Percentiles rank a stretch among this genome's conserved stretches.
phyloP scores from a whole-genome alignment of 2,888 invertebrate species.

The Brassicogethes aeneus region DNA sequence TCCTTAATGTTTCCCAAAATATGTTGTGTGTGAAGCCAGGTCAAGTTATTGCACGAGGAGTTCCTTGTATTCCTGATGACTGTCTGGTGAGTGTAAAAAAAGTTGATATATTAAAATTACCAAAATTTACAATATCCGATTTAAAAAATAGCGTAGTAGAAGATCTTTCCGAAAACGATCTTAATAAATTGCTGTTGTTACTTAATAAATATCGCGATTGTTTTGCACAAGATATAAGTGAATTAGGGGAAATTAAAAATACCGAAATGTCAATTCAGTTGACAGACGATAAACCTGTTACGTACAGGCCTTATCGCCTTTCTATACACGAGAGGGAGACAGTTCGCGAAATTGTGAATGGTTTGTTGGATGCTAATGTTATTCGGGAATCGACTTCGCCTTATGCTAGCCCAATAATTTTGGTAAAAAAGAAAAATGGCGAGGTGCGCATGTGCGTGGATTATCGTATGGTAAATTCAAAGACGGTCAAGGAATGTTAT shows the following conservation, averaged over 20 bases:
- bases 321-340: slow-evolving; percentile 11
- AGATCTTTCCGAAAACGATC: neutral
- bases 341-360: slow-evolving; percentile 10
- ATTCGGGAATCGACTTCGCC: slow-evolving; percentile 13
- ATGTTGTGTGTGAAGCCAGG: too few species aligned
- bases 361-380: slow-evolving; percentile 11
- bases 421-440: slow-evolving; percentile 13
- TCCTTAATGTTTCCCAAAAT: too few species aligned
- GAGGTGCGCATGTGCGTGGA: slow-evolving; percentile 3
- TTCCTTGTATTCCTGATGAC: too few species aligned
- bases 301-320: too few species aligned
- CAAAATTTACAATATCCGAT: too few species aligned
- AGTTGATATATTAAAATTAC: too few species aligned
- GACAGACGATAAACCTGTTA: slow-evolving; percentile 9
- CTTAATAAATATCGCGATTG: slow-evolving; percentile 13
- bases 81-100: too few species aligned
- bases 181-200: too few species aligned
- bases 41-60: too few species aligned
- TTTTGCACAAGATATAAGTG: slow-evolving; percentile 8
- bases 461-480: neutral
- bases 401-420: slow-evolving; percentile 14
- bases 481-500: too few species aligned
- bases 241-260: slow-evolving; percentile 14
- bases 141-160: too few species aligned
- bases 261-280: slow-evolving; percentile 14